A percentile compares a stretch with the other conserved stretches of the same genome.
Conservation (phyloP, 2,113 vertebrate species). For the Dunckerocampus dactyliophorus region DNA sequence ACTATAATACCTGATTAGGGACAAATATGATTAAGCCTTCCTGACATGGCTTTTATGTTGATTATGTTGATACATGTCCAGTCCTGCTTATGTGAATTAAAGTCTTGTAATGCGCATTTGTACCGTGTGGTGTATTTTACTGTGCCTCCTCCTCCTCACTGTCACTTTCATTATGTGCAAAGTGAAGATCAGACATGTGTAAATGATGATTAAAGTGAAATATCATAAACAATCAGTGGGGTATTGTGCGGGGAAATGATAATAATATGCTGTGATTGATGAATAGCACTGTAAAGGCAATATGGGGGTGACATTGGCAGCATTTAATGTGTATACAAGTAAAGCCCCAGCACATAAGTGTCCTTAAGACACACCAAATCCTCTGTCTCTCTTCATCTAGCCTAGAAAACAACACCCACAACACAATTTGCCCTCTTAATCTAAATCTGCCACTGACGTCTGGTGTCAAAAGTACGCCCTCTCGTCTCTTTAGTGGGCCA, state of each 20-base stretch:
- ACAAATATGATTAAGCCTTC: constrained; percentile 51
- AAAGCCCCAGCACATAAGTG: not conserved
- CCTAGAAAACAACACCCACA: constrained; percentile 46
- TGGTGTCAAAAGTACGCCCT: constrained; percentile 52
- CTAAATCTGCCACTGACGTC: constrained; percentile 58
- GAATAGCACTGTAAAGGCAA: constrained; percentile 49
- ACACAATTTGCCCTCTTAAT: constrained; percentile 51
- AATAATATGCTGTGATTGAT: constrained; percentile 38
- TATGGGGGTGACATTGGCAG: constrained; percentile 29
- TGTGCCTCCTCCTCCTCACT: constrained; percentile 8
- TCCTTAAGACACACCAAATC: constrained; percentile 23
- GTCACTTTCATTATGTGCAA: constrained; percentile 41
- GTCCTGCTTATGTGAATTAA: constrained; percentile 48
- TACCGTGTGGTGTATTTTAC: not conserved
- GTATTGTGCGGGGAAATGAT: too few species aligned
- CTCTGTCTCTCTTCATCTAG: constrained; percentile 32
- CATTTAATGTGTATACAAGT: too few species aligned
- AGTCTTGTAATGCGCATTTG: constrained; percentile 52
- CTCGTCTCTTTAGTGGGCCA: constrained; percentile 54
- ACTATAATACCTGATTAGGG: constrained; percentile 56
- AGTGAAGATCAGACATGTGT: constrained; percentile 26
- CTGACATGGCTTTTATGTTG: constrained; percentile 62
- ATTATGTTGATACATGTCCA: constrained; percentile 62
- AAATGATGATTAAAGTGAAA: constrained; percentile 51
- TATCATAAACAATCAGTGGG: constrained; percentile 34